Evolutionary conservation across 2,888 invertebrate genomes (phyloP).

Genomic region (Julus scanicus): DNA sequence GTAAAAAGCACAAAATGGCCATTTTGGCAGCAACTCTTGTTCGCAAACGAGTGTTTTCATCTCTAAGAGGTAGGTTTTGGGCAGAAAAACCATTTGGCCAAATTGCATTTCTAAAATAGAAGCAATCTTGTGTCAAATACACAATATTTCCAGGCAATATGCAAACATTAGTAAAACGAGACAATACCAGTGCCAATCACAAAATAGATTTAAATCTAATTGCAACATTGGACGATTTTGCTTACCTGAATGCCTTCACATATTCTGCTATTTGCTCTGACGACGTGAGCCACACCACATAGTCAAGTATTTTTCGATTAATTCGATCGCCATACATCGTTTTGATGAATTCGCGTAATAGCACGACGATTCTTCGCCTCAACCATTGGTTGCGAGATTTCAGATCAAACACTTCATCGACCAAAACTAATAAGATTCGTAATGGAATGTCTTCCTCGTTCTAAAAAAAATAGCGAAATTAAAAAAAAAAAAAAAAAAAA

Average conservation of each 20-base stretch:
- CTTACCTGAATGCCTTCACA: conserved; percentile 80
- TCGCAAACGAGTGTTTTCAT: conserved; percentile 74
- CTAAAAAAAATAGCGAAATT: conserved; percentile 58
- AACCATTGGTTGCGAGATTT: conserved; percentile 85
- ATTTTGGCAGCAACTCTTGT: conserved; percentile 88
- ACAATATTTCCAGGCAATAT: too few species aligned
- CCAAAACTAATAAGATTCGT: conserved; percentile 79
- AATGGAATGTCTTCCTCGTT: conserved; percentile 82
- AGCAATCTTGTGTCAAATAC: too few species aligned
- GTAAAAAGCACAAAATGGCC: conserved; percentile 82
- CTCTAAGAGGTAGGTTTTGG: conserved; percentile 70
- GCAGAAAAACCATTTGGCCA: conserved; percentile 73
- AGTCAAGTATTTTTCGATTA: conserved; percentile 86
- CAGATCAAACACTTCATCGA: conserved; percentile 88
- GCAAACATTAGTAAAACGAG: conserved; percentile 6
- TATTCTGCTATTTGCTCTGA: conserved; percentile 90
- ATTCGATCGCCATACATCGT: conserved; percentile 86
- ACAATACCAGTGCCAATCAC: background rate
- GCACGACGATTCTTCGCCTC: conserved; percentile 78
- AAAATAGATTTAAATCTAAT: conserved; percentile 16
- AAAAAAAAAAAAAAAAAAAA: background rate
- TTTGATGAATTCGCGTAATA: conserved; percentile 80
- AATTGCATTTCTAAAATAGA: conserved; percentile 68
- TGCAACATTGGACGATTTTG: background rate
- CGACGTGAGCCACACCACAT: conserved; percentile 86